These are phyloP conservation scores for Sinelater perroti DNA, from an alignment of 2,888 invertebrate species.

Conservation along the genomic window DNA sequence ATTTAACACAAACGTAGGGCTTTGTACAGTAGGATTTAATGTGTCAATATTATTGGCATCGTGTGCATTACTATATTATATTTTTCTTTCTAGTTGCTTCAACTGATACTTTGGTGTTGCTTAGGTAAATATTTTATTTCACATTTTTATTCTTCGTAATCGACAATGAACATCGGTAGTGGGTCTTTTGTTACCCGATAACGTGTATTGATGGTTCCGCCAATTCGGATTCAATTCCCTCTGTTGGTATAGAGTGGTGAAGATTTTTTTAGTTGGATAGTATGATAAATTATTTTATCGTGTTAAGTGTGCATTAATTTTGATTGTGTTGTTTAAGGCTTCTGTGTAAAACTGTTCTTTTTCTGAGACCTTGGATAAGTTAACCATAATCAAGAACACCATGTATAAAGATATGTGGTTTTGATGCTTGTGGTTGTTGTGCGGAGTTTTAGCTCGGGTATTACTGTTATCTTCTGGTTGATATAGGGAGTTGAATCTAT, in stretches of 20 bases:
- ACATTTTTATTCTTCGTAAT: constrained; percentile 12
- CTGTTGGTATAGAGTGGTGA: constrained; percentile 6
- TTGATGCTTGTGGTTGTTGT: constrained; percentile 11
- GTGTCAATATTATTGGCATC: not conserved
- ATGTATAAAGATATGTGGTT: constrained; percentile 10
- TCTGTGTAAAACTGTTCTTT: constrained; percentile 11
- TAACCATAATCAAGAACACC: constrained; percentile 5
- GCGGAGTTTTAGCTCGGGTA: constrained; percentile 17
- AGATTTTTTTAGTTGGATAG: constrained; percentile 15
- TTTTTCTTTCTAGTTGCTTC: constrained; percentile 4
- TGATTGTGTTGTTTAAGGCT: constrained; percentile 13
- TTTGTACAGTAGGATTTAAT: constrained; percentile 14
- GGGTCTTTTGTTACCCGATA: constrained; percentile 7
- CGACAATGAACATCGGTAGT: constrained; percentile 4
- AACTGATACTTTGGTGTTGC: constrained; percentile 1
- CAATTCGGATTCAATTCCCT: constrained; percentile 11
- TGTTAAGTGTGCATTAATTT: constrained; percentile 8
- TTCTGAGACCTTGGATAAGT: constrained; percentile 5
- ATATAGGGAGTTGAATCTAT: constrained; percentile 14
- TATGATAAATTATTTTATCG: constrained; percentile 14
- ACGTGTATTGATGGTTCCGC: constrained; percentile 1
- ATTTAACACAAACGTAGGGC: not conserved
- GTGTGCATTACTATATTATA: not conserved
- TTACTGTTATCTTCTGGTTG: constrained; percentile 17
- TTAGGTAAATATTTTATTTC: constrained; percentile 12